These are phyloP conservation scores for Bombus confusus DNA, from an alignment of 1,140 invertebrate species.

Conservation along the genomic window DNA sequence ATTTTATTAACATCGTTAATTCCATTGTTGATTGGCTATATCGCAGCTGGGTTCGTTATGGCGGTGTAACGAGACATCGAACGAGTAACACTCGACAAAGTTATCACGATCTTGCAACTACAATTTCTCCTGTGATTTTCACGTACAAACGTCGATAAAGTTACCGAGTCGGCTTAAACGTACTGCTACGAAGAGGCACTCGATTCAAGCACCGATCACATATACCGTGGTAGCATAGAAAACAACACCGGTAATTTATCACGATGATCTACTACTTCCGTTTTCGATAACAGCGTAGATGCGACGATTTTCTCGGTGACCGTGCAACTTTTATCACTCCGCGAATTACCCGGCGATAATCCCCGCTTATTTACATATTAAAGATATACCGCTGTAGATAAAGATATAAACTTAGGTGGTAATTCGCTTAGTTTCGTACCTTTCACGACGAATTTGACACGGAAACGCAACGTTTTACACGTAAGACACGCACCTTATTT, in stretches of 20 bases:
- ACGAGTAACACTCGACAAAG: neutral
- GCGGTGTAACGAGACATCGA: neutral
- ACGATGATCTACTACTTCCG: constrained; percentile 9
- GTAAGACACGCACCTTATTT: neutral
- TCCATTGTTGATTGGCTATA: neutral
- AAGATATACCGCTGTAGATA: neutral
- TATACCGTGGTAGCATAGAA: neutral
- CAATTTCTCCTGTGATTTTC: neutral
- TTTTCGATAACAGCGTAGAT: constrained; percentile 14
- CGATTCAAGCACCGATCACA: constrained; percentile 1
- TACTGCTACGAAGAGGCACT: constrained; percentile 29
- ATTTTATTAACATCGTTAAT: constrained; percentile 20
- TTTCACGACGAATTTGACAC: neutral
- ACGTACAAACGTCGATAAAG: constrained; percentile 19
- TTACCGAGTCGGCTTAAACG: neutral
- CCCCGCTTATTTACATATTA: neutral
- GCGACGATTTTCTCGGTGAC: constrained; percentile 14
- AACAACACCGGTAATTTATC: constrained; percentile 4
- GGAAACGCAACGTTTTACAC: neutral
- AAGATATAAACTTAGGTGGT: neutral
- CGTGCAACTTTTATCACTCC: neutral
- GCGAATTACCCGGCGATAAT: neutral
- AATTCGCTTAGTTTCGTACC: neutral
- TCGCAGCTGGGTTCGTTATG: neutral
- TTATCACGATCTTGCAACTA: neutral